Conservation (phyloP, 2,797 vertebrate genomes). For the Gallirallus australis region DNA sequence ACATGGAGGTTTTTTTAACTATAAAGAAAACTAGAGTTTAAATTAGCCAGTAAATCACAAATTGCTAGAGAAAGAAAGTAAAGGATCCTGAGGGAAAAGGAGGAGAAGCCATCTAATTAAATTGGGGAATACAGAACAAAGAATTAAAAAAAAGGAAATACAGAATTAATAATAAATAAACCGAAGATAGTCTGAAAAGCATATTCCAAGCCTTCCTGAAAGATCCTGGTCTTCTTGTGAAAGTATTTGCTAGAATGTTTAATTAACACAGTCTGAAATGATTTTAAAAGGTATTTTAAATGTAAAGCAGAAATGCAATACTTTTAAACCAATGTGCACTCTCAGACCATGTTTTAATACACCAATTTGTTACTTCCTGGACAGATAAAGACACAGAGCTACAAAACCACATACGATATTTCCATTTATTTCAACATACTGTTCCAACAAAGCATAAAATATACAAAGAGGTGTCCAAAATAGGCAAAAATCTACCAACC, state of each 20-base stretch:
- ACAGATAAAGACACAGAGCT: neutral
- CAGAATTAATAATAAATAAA: neutral
- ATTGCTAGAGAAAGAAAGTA: neutral
- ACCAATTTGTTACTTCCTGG: neutral
- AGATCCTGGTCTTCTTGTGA: neutral
- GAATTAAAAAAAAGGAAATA: neutral
- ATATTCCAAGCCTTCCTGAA: neutral
- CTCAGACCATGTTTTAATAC: neutral
- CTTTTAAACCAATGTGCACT: neutral
- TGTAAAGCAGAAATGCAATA: neutral
- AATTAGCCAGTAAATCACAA: constrained; percentile 15
- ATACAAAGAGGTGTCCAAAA: neutral
- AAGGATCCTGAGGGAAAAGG: neutral
- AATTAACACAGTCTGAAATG: neutral
- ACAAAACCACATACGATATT: neutral
- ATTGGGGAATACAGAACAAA: neutral
- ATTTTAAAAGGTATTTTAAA: constrained; percentile 14
- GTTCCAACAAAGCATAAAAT: neutral
- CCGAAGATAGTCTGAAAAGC: neutral
- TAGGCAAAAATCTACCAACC: neutral
- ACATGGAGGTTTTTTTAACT: neutral
- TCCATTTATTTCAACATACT: neutral
- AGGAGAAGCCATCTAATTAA: neutral
- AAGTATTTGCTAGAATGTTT: neutral
- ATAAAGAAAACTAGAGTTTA: neutral